A percentile compares a stretch with the other conserved stretches of the same genome.
These are phyloP conservation scores for Drosophila recens DNA, from an alignment of 2,888 invertebrate genomes.

Conservation along the genomic window DNA sequence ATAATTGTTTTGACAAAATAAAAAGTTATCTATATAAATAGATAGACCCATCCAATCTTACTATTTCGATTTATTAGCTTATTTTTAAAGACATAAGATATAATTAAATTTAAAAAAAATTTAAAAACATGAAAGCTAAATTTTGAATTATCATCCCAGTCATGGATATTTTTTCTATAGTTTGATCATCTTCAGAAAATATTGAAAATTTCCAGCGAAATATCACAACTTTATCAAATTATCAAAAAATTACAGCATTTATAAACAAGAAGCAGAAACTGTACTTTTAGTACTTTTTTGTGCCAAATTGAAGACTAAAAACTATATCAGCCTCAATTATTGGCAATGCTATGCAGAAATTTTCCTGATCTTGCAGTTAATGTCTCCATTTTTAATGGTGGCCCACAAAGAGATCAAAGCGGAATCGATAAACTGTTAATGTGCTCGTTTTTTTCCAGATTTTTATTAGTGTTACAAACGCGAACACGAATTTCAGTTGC, in stretches of 20 bases:
- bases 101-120: too few species aligned
- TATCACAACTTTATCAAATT: neutral
- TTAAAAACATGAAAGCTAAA: too few species aligned
- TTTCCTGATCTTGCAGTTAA: conserved; percentile 3
- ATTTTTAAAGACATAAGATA: too few species aligned
- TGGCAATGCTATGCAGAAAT: conserved; percentile 15
- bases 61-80: too few species aligned
- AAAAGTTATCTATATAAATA: too few species aligned
- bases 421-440: conserved; percentile 45
- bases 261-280: neutral
- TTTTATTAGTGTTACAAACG: conserved; percentile 30
- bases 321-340: conserved; percentile 28
- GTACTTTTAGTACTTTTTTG: neutral
- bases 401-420: conserved; percentile 39
- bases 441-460: conserved; percentile 25
- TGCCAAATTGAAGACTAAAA: conserved; percentile 7
- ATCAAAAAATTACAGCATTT: neutral
- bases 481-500: conserved; percentile 36
- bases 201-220: too few species aligned
- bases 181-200: too few species aligned
- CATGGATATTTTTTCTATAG: too few species aligned
- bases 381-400: conserved; percentile 39
- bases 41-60: too few species aligned
- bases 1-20: too few species aligned
- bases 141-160: too few species aligned